Evolutionary conservation across 1,140 invertebrate genomes (phyloP).

Genomic region (Caenorhabditis tropicalis): DNA sequence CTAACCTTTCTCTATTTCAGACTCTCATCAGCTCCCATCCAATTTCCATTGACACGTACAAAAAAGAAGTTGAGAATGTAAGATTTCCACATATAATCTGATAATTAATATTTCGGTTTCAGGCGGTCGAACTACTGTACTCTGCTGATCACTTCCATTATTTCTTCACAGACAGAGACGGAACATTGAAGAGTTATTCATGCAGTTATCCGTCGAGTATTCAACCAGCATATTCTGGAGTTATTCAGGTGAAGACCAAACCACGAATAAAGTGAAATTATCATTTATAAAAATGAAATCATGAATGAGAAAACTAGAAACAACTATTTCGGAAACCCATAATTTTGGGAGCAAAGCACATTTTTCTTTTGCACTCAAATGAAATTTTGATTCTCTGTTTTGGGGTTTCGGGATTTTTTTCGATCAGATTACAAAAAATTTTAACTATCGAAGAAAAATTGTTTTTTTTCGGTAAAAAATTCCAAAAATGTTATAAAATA

Average conservation of each 20-base stretch:
- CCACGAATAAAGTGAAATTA: neutral
- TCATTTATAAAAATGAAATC: no score
- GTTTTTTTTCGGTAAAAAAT: no score
- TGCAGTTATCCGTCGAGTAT: slow-evolving; percentile 69
- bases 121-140: slow-evolving; percentile 61
- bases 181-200: slow-evolving; percentile 69
- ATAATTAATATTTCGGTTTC: slow-evolving; percentile 8
- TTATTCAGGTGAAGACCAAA: slow-evolving; percentile 63
- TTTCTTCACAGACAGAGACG: slow-evolving; percentile 72
- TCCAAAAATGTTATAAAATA: no score
- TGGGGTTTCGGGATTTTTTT: no score
- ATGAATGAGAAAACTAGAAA: no score
- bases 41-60: slow-evolving; percentile 26
- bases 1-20: neutral
- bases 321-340: no score
- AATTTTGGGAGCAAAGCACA: no score
- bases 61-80: slow-evolving; percentile 48
- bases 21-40: slow-evolving; percentile 35
- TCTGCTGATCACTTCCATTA: slow-evolving; percentile 71
- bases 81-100: neutral
- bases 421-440: no score
- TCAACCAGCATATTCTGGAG: slow-evolving; percentile 71
- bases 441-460: no score
- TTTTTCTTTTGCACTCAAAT: no score
- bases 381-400: no score